Conservation (phyloP, 2,113 vertebrate genomes). For the cattle (Bos taurus) region DNA sequence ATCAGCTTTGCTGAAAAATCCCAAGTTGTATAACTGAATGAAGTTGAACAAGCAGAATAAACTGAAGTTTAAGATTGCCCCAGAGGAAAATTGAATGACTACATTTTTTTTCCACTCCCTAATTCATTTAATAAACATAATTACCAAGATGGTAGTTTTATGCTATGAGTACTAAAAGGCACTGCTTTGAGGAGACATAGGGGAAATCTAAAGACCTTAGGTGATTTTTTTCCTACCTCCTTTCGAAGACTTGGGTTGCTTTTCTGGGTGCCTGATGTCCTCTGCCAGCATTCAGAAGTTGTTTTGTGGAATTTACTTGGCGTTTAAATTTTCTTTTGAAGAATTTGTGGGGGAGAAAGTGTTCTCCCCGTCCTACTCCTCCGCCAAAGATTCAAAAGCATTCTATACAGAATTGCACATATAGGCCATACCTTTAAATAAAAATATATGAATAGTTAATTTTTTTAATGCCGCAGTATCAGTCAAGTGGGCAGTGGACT, state of each 20-base stretch:
- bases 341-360: too few species aligned
- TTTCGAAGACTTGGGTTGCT: too few species aligned
- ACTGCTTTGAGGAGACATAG: conserved; percentile 20
- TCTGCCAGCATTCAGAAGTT: too few species aligned
- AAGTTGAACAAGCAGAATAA: conserved; percentile 40
- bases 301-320: too few species aligned
- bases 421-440: not conserved
- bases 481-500: not conserved
- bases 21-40: not conserved
- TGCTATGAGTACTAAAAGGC: conserved; percentile 23
- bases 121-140: conserved; percentile 62
- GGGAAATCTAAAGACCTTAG: conserved; percentile 14
- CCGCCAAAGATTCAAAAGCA: not conserved
- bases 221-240: not conserved
- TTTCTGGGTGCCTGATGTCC: too few species aligned
- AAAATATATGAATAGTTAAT: conserved; percentile 31
- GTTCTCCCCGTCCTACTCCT: too few species aligned
- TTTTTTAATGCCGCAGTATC: not conserved
- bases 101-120: conserved; percentile 21
- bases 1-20: not conserved
- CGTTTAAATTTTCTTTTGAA: too few species aligned
- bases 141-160: not conserved
- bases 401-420: not conserved
- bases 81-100: not conserved
- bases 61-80: not conserved